Conservation (phyloP, 2,888 invertebrate species). For the Flexamia atlantica region DNA sequence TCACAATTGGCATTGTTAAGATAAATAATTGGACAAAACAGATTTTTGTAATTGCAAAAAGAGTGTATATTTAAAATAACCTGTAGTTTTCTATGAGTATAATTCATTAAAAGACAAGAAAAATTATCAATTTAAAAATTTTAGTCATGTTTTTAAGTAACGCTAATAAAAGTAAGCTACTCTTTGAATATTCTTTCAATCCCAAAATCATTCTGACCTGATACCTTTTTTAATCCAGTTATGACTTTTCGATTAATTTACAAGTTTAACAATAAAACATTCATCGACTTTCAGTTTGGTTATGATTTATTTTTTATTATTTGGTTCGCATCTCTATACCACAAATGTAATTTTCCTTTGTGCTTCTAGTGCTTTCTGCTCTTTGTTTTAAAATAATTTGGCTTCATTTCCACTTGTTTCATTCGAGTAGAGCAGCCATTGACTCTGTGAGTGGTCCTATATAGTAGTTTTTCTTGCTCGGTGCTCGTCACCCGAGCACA, state of each 20-base stretch:
- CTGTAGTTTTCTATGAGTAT: no score
- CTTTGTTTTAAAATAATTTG: conserved; percentile 40
- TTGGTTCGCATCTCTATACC: conserved; percentile 46
- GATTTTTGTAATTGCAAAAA: no score
- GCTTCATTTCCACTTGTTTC: conserved; percentile 47
- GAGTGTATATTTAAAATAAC: no score
- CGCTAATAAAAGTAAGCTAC: conserved; percentile 69
- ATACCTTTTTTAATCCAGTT: conserved; percentile 31
- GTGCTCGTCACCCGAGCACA: not conserved
- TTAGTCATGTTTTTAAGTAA: no score
- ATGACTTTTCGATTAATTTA: conserved; percentile 5
- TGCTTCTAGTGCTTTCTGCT: conserved; percentile 54
- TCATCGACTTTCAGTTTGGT: conserved; percentile 26
- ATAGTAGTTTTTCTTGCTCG: not conserved
- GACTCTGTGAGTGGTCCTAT: conserved; percentile 3
- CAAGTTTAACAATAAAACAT: conserved; percentile 14
- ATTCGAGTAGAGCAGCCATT: conserved; percentile 43
- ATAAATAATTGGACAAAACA: no score
- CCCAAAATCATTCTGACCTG: not conserved
- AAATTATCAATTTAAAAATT: no score
- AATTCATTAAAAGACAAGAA: no score
- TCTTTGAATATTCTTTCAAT: conserved; percentile 8
- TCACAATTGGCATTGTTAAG: no score
- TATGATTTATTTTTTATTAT: conserved; percentile 19
- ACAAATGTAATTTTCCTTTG: conserved; percentile 46